These are phyloP conservation scores for Eretmocerus hayati DNA, from an alignment of 2,888 invertebrate species.

Conservation along the genomic window DNA sequence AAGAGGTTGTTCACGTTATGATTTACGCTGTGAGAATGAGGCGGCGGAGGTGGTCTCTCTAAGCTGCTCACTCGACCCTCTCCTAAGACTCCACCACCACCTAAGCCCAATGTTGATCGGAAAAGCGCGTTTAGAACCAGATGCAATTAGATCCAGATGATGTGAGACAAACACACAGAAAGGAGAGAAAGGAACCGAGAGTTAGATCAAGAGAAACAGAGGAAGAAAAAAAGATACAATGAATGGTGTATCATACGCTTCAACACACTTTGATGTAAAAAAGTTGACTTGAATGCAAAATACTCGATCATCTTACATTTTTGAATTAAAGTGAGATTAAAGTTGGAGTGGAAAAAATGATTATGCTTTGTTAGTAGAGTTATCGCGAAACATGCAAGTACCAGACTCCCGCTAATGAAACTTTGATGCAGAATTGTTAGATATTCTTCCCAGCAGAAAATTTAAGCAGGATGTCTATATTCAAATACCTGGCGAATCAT, in stretches of 20 bases:
- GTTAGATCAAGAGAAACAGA: neutral
- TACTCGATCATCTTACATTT: too few relatives aligned
- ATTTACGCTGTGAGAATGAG: constrained; percentile 56
- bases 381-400: too few relatives aligned
- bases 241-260: too few relatives aligned
- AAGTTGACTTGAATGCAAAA: neutral
- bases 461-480: too few relatives aligned
- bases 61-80: constrained; percentile 51
- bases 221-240: neutral
- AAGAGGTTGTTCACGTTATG: constrained; percentile 64
- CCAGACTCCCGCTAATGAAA: too few relatives aligned
- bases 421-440: too few relatives aligned
- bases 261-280: constrained; percentile 6
- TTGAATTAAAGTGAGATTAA: too few relatives aligned
- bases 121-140: constrained; percentile 20
- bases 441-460: too few relatives aligned
- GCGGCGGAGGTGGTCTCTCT: constrained; percentile 69
- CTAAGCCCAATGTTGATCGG: constrained; percentile 32
- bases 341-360: too few relatives aligned
- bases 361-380: too few relatives aligned
- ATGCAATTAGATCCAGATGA: neutral
- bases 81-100: constrained; percentile 48
- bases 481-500: constrained; percentile 52
- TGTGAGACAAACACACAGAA: constrained; percentile 1
- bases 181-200: neutral